Base-by-base conservation (phyloP, 2,888 invertebrate species). In the Bellardia pandia region DNA sequence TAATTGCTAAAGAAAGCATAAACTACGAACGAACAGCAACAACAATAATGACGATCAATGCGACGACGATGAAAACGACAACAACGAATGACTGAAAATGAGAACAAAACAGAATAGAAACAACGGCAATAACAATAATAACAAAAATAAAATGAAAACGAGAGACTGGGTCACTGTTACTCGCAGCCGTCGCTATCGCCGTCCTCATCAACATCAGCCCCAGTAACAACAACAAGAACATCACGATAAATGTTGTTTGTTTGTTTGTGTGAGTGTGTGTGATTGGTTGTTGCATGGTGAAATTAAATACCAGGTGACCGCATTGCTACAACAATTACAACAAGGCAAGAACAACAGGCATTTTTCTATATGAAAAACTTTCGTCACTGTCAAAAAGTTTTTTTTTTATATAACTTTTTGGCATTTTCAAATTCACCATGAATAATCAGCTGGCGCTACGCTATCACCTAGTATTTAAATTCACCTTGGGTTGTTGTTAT, bases 161-260 rank as follows among this genome's bases (percentile, higher is more conserved):
- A 90, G 81, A 91, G 91, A 92, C 92, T 92, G 91, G 92, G 92
- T 92, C 92, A 92, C 92, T 92, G 92, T 92, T 92, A 92, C 92
- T 89, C 91, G 89, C 90, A 87, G 88, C 85, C 79, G 83, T 81
- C 88, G 81, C 66, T 77, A 82, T 74, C 77, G 60, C 58, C 37
- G 81, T 81, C 51, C 69, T 74, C 72, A 71, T 60, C 85, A 40
- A 64, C 30, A 88, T n/a, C 64, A 66, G 72, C 64, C 75, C 40
- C 76, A 51, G 42, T 40, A 69, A 16, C 79, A 75, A 85, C 42
- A 77, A 71, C 33, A 37, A 51, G 56, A 78, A 68, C 72, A 48
- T 66, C 45, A 74, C 37, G 60, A 69, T 69, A 74, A 76, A 53
- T 60, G 11, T 62, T 64, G 68, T 74, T 37, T 33, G 37, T 16